Percentiles rank a stretch among this genome's conserved stretches.
phyloP scores from a whole-genome alignment of 2,888 invertebrate species.

The Odontocolon sp. region DNA sequence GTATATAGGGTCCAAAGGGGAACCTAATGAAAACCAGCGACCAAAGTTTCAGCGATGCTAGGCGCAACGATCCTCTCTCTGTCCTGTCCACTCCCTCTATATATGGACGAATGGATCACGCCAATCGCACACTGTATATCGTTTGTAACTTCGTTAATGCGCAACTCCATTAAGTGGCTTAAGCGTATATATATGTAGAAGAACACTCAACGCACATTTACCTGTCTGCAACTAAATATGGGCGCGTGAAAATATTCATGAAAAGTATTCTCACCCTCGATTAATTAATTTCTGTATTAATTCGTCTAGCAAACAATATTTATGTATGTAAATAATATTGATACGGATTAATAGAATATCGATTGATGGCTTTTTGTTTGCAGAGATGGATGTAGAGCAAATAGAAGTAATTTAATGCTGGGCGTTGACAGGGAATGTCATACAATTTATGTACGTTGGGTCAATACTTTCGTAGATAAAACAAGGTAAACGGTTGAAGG shows the following conservation, averaged over 20 bases:
- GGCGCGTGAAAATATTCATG: not conserved
- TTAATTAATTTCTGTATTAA: too few species aligned
- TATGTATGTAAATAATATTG: too few species aligned
- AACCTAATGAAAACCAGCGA: conserved; percentile 51
- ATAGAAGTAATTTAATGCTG: too few species aligned
- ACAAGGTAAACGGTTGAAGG: too few species aligned
- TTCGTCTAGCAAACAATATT: too few species aligned
- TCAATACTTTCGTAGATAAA: too few species aligned
- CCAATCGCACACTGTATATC: conserved; percentile 9
- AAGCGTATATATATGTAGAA: not conserved
- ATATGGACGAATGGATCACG: conserved; percentile 10
- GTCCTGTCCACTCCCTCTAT: not conserved
- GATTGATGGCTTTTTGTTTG: too few species aligned
- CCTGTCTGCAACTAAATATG: not conserved
- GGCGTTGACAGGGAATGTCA: too few species aligned
- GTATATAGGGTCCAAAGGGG: conserved; percentile 26
- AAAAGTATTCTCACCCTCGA: too few species aligned
- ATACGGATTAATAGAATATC: too few species aligned
- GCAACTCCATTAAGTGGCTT: conserved; percentile 36
- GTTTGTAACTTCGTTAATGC: conserved; percentile 36
- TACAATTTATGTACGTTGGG: too few species aligned
- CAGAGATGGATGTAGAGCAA: too few species aligned
- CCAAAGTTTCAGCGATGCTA: conserved; percentile 30
- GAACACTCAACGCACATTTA: conserved; percentile 12
- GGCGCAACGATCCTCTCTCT: not conserved